A percentile compares a stretch with the other conserved stretches of the same genome.
Evolutionary conservation across 1,140 invertebrate genomes (phyloP).

Genomic region (Daktulosphaira vitifoliae): DNA sequence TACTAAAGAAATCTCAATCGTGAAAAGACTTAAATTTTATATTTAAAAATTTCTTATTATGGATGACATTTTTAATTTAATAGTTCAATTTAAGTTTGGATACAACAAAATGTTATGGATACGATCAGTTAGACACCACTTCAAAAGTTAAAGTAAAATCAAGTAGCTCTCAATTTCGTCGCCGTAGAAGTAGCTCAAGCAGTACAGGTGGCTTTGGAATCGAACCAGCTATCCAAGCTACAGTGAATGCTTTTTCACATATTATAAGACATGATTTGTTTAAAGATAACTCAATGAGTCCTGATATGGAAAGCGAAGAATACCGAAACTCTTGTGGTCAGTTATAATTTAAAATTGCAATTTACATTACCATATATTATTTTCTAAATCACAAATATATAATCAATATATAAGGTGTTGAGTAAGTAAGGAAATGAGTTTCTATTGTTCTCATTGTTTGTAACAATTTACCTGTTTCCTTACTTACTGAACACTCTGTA

Average conservation of each 20-base stretch:
- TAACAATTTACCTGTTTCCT: too few species aligned
- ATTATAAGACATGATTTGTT: slow-evolving; percentile 41
- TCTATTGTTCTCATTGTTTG: too few species aligned
- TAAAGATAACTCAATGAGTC: slow-evolving; percentile 39
- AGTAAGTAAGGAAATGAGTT: too few species aligned
- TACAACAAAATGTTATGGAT: slow-evolving; percentile 6
- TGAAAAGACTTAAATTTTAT: too few species aligned
- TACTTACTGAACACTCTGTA: too few species aligned
- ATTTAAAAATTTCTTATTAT: too few species aligned
- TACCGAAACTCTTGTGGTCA: slow-evolving; percentile 34
- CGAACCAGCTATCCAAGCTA: slow-evolving; percentile 42
- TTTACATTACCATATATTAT: too few species aligned
- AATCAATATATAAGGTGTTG: too few species aligned
- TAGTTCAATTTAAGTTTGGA: slow-evolving; percentile 16
- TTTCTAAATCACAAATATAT: too few species aligned
- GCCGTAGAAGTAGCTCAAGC: slow-evolving; percentile 38
- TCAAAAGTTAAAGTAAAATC: slow-evolving; percentile 14
- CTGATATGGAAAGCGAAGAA: slow-evolving; percentile 33
- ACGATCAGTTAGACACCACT: not conserved
- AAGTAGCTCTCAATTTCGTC: slow-evolving; percentile 1
- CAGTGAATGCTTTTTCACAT: slow-evolving; percentile 42
- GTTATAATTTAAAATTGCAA: too few species aligned
- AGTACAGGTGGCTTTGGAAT: slow-evolving; percentile 40
- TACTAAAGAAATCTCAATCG: too few species aligned
- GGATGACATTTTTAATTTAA: not conserved